Evolutionary conservation across 92 coral and sea anemone genomes (phyloP).

Genomic region (Siderastrea radians): DNA sequence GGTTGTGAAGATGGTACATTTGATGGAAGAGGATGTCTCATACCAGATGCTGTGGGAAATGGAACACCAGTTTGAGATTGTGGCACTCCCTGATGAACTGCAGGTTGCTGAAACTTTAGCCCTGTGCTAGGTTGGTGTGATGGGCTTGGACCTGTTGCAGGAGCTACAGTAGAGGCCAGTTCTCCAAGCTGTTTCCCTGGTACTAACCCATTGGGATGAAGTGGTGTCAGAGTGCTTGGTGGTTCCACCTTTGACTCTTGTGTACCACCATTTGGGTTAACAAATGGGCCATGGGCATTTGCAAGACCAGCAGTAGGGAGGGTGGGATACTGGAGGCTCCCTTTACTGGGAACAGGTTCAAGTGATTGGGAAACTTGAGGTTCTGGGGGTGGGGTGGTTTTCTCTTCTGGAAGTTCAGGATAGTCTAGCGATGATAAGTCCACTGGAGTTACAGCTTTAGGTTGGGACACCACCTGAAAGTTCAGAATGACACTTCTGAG

Average conservation of each 20-base stretch:
- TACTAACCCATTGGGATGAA: not conserved
- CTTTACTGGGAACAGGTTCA: not conserved
- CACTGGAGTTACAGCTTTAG: conserved; percentile 25
- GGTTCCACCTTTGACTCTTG: not conserved
- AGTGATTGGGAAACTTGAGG: conserved; percentile 8
- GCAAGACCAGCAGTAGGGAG: not conserved
- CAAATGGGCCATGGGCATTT: conserved; percentile 8
- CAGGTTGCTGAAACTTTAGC: conserved; percentile 8
- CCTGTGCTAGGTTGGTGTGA: not conserved
- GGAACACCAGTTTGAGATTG: not conserved
- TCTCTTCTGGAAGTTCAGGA: conserved; percentile 90
- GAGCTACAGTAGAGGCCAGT: not conserved
- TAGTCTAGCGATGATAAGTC: conserved; percentile 84
- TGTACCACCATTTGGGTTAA: conserved; percentile 8
- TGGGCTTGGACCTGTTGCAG: not conserved
- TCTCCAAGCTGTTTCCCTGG: not conserved
- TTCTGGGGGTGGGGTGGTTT: conserved; percentile 20
- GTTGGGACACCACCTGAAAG: conserved; percentile 56
- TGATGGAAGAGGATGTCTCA: not conserved
- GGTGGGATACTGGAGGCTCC: not conserved
- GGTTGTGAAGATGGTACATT: conserved; percentile 34
- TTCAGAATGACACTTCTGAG: not conserved
- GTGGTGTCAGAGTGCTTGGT: not conserved
- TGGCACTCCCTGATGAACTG: conserved; percentile 12
- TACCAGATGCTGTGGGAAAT: conserved; percentile 1